Conservation (phyloP, 2,888 invertebrate species). For the Margaritifera margaritifera region DNA sequence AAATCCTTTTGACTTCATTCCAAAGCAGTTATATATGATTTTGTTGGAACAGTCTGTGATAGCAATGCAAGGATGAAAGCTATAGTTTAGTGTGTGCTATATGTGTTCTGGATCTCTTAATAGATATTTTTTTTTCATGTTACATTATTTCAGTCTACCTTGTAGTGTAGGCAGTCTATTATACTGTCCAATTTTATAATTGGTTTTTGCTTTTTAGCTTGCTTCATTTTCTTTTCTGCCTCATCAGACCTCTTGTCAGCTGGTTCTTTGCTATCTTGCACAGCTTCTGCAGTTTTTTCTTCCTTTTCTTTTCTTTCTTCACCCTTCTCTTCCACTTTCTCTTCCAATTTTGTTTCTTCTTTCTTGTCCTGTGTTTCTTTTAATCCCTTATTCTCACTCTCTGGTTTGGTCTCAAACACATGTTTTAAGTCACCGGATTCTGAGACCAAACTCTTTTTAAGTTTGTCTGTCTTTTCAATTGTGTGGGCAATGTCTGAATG, state of each 20-base stretch:
- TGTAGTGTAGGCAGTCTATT: constrained; percentile 52
- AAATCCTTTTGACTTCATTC: too few relatives aligned
- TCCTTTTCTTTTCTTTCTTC: constrained; percentile 1
- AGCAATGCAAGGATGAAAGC: too few relatives aligned
- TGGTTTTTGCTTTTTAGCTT: constrained; percentile 25
- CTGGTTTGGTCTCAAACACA: constrained; percentile 4
- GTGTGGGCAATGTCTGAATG: constrained; percentile 41
- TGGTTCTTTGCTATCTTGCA: constrained; percentile 3
- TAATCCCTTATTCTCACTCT: background rate
- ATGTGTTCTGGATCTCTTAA: too few relatives aligned
- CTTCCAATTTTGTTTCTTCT: constrained; percentile 21
- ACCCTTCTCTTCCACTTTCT: constrained; percentile 9
- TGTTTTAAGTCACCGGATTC: background rate
- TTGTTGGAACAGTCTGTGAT: too few relatives aligned
- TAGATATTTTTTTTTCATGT: too few relatives aligned
- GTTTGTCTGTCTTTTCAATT: constrained; percentile 6
- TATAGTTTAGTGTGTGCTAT: too few relatives aligned
- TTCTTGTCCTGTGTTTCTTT: constrained; percentile 8
- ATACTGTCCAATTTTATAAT: constrained; percentile 49
- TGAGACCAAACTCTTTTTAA: too few relatives aligned
- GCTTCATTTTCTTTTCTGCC: constrained; percentile 21
- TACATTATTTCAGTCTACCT: constrained; percentile 26
- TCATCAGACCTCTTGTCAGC: constrained; percentile 1
- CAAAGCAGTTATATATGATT: too few relatives aligned
- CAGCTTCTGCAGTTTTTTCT: constrained; percentile 3